Evolutionary conservation across 2,888 invertebrate genomes (phyloP).

Genomic region (Chaetogeoica ovagalla): DNA sequence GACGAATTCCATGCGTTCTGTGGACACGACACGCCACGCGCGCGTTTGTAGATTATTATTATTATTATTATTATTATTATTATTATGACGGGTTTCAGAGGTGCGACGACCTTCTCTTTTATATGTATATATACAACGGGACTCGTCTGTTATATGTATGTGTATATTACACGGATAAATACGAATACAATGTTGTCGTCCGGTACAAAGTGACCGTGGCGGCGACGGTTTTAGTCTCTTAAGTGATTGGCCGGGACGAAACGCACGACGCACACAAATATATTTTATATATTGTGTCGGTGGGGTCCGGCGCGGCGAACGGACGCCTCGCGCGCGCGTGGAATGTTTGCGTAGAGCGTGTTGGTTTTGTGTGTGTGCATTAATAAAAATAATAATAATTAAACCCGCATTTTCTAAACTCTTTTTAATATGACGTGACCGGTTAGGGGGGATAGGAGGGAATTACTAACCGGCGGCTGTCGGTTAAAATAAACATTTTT

Average conservation of each 20-base stretch:
- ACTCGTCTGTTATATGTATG: conserved; percentile 26
- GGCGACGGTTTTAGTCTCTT: conserved; percentile 38
- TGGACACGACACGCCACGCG: no score
- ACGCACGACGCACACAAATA: background rate
- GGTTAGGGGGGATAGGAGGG: no score
- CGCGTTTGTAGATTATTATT: no score
- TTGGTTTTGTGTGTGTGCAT: background rate
- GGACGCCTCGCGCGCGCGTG: background rate
- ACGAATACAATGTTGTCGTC: conserved; percentile 38
- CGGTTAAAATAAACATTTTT: background rate
- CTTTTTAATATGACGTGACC: background rate
- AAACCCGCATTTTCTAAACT: conserved; percentile 25
- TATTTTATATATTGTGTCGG: no score
- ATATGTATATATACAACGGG: conserved; percentile 2
- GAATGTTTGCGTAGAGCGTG: no score
- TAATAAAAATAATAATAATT: conserved; percentile 28
- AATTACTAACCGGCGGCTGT: conserved; percentile 21
- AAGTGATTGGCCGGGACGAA: conserved; percentile 20
- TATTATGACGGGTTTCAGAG: no score
- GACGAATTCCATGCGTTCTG: no score
- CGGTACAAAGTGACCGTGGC: background rate
- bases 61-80: no score
- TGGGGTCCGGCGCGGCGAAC: no score
- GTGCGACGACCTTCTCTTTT: no score
- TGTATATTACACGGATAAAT: background rate